Conservation (phyloP, 2,888 invertebrate species). For the Pyrrhosoma nymphula region DNA sequence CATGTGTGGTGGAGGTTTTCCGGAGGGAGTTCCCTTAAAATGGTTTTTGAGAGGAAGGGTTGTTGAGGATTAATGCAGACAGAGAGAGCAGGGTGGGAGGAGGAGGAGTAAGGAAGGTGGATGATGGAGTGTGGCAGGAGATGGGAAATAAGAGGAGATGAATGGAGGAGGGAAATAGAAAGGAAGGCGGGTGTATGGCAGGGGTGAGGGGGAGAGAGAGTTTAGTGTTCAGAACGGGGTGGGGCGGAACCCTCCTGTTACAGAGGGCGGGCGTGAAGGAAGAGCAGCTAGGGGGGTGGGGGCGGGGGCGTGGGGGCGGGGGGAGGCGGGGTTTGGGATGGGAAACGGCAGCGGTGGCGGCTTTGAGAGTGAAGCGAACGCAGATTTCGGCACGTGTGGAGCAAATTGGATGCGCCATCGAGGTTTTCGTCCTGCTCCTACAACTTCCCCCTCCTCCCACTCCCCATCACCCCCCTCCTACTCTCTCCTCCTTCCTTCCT, state of each 20-base stretch:
- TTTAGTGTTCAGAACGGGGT: too few species aligned
- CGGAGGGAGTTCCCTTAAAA: neutral
- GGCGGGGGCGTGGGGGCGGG: neutral
- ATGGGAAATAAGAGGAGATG: neutral
- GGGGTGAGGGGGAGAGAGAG: too few species aligned
- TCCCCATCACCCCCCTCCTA: too few species aligned
- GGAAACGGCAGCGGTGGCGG: neutral
- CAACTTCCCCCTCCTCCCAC: neutral
- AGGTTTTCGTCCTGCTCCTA: neutral
- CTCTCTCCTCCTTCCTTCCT: neutral
- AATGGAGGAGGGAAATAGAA: neutral
- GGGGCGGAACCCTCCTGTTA: too few species aligned
- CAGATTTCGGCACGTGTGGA: constrained; percentile 66
- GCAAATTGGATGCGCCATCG: constrained; percentile 58
- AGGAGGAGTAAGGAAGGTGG: neutral
- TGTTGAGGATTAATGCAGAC: neutral
- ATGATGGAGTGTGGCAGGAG: neutral
- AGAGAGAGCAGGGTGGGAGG: neutral
- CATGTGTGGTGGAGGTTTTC: too few species aligned
- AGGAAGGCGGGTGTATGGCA: neutral
- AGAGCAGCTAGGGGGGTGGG: neutral
- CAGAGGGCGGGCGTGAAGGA: too few species aligned
- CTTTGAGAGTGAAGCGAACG: neutral
- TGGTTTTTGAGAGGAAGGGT: neutral
- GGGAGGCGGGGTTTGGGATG: neutral